Evolutionary conservation across 2,888 invertebrate genomes (phyloP), one percentile per base, ranked within the genome.

Genomic region (Psococerastis gibbosa): DNA sequence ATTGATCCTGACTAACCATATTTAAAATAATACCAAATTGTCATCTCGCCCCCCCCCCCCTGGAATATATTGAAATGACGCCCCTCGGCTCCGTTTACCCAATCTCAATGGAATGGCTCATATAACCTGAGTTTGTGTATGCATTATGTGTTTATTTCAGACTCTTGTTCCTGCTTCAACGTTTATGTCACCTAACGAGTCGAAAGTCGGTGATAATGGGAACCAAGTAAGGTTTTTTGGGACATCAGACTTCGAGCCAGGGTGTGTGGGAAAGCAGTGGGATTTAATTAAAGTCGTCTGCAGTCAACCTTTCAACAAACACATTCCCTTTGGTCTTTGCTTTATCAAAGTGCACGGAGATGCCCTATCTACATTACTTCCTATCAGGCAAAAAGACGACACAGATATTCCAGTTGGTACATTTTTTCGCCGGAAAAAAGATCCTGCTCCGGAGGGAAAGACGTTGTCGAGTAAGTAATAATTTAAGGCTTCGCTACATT

Each of bases 301-400:
- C 61, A 73, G 78, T 3, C 92, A 92, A 61, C 88, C 87, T 0
- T 89, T 85, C 60, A 85, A 84, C 57, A 78, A 72, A 56, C 74
- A 75, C 51, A 68, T 75, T 45, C 70, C 78, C 60, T 91, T 74
- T 60, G 91, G 91, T 0, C 58, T 91, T 11, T 76, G 81, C 1
- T 89, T 89, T 60, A 64, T 89, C 41, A 79, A 75, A 53, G 60
- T 87, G 44, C 68, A 73, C 48, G 16, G 48, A 51, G 46, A 45
- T 49, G n/a, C 51, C 48, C 3, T 35, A 47, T 33, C 27, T 41
- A 18, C 42, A 31, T 22, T 17, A 41, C 53, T 43, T 48, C 47
- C 9, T 47, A 52, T 43, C 53, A 47, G 3, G 45, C 49, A 66
- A 42, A 71, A 73, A 44, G 68, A 72, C 1, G 68, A 70, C 33